Evolutionary conservation across 1,140 invertebrate species (phyloP), one percentile per base, ranked within the genome.

Genomic region (Antheraea pernyi): DNA sequence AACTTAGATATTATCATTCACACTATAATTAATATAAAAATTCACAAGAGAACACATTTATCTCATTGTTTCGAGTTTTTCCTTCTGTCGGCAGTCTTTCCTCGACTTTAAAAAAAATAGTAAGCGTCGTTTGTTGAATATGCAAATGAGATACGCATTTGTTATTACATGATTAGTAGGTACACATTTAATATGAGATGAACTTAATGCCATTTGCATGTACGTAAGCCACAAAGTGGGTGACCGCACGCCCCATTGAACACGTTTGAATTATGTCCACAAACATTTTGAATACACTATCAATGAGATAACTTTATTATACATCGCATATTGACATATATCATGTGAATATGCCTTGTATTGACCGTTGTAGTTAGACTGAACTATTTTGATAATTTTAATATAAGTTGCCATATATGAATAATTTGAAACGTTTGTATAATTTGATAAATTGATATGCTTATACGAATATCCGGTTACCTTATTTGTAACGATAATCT

Each of bases 241-340:
- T 65, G 37, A 10, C n/a, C 39, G 36, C 73, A 68, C 76, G 73
- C 53, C 63, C 74, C 79, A 77, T 74, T 75, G 74, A 63, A 66
- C 68, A 18, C 70, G 8, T 53, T 58, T 80, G 77, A 81, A 70
- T 81, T 83, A 81, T 78, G 72, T 70, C 48, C 72, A 65, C 79
- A 83, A 83, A 83, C 77, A 83, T 79, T 81, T 75, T 78, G 71
- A 77, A 73, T 73, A 70, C 37, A 68, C 68, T 67, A 70, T 61
- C 11, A 70, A 70, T 69, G n/a, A 22, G 9, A 69, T 63, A 22
- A 7, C 19, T 42, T 70, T 75, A 79, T 80, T 77, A 78, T 77
- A 75, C 53, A 48, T 73, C 36, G 62, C 42, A 19, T 74, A 74
- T 70, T 74, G 69, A 70, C 66, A 70, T 70, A 67, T 70, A 59